A percentile compares a stretch with the other conserved stretches of the same genome.
phyloP scores from a whole-genome alignment of 1,140 invertebrate genomes.

The Artemia franciscana region DNA sequence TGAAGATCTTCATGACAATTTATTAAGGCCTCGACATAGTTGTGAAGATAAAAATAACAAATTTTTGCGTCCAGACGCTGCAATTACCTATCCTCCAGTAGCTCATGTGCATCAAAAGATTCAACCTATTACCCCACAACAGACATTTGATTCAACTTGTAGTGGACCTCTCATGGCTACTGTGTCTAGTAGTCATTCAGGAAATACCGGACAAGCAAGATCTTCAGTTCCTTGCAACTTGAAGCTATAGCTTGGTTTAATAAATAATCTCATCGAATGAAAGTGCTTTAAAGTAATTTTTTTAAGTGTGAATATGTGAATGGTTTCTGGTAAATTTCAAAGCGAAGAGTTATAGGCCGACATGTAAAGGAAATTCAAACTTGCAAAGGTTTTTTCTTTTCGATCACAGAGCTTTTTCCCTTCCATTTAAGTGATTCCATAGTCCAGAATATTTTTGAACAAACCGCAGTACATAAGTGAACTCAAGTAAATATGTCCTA shows the following conservation, averaged over 20 bases:
- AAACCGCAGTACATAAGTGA: too few species aligned
- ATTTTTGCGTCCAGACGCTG: neutral
- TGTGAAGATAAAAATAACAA: constrained; percentile 8
- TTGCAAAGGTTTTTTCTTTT: too few species aligned
- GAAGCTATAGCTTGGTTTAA: neutral
- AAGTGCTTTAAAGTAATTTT: too few species aligned
- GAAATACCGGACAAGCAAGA: neutral
- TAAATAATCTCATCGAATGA: too few species aligned
- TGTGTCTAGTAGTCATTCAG: neutral
- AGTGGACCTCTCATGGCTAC: neutral
- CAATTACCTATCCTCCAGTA: neutral
- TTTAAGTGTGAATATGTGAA: too few species aligned
- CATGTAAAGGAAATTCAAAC: too few species aligned
- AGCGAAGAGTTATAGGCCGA: too few species aligned
- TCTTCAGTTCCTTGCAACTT: neutral
- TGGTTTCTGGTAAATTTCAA: too few species aligned
- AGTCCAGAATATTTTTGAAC: too few species aligned
- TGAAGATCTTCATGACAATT: constrained; percentile 53
- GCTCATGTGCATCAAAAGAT: neutral
- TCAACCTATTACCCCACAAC: neutral
- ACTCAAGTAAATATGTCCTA: too few species aligned
- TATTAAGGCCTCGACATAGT: constrained; percentile 26
- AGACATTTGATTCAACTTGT: neutral
- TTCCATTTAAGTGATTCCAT: too few species aligned
- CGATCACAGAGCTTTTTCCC: too few species aligned